Evolutionary conservation across 1,140 invertebrate species (phyloP).

Genomic region (Philopotamus ludificatus): DNA sequence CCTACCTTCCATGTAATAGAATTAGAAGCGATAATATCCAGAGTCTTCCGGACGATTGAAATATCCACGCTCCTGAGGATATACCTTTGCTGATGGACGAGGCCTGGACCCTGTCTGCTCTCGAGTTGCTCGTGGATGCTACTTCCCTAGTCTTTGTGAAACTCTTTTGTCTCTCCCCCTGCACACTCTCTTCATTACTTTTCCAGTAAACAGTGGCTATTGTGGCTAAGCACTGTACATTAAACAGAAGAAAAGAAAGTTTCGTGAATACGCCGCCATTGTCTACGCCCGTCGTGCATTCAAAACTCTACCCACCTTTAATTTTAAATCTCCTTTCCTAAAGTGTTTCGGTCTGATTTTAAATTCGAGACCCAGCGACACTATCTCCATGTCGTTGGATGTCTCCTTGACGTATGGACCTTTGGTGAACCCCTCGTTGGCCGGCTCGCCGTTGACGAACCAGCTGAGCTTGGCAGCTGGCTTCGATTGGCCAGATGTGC

Average conservation of each 20-base stretch:
- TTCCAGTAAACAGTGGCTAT: constrained; percentile 80
- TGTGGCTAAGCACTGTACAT: constrained; percentile 71
- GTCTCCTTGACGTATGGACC: constrained; percentile 46
- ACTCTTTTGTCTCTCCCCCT: constrained; percentile 54
- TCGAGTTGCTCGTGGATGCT: constrained; percentile 47
- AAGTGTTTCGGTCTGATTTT: constrained; percentile 74
- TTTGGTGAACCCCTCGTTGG: constrained; percentile 54
- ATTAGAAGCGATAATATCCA: constrained; percentile 37
- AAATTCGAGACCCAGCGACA: constrained; percentile 71
- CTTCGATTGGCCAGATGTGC: constrained; percentile 78
- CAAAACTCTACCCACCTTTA: constrained; percentile 60
- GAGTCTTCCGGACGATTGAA: constrained; percentile 21
- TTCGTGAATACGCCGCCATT: constrained; percentile 1
- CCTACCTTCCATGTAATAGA: constrained; percentile 35
- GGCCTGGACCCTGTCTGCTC: constrained; percentile 53
- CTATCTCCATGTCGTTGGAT: constrained; percentile 67
- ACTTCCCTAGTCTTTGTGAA: constrained; percentile 52
- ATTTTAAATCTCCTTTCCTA: constrained; percentile 76
- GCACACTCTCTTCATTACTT: constrained; percentile 80
- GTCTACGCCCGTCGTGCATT: no score
- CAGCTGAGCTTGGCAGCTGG: constrained; percentile 80
- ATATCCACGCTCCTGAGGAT: constrained; percentile 38
- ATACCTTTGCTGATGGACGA: constrained; percentile 46
- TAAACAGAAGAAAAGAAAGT: constrained; percentile 5
- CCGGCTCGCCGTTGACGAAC: constrained; percentile 85